Conservation (phyloP, 2,888 invertebrate species). For the Drosophila villosipedis region DNA sequence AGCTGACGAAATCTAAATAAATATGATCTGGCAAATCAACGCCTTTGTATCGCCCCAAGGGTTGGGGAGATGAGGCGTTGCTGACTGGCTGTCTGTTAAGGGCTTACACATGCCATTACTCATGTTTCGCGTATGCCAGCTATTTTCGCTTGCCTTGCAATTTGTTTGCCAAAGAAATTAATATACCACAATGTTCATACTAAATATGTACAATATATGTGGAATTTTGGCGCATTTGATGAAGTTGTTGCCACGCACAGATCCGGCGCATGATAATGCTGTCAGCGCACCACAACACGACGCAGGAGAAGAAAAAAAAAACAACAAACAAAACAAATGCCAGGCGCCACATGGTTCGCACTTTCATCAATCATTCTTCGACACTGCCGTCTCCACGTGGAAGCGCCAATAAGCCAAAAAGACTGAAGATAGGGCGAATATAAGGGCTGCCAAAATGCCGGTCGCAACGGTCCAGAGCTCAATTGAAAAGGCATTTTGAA, state of each 20-base stretch:
- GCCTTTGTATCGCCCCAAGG: constrained; percentile 31
- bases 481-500: constrained; percentile 82
- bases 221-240: constrained; percentile 49
- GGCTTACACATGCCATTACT: constrained; percentile 54
- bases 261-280: constrained; percentile 48
- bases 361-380: constrained; percentile 71
- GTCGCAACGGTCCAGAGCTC: constrained; percentile 57
- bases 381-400: constrained; percentile 18
- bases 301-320: background rate
- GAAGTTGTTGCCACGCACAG: constrained; percentile 48
- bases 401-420: constrained; percentile 40
- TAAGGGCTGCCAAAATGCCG: constrained; percentile 44
- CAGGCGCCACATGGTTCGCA: constrained; percentile 17
- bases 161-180: constrained; percentile 40
- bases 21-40: constrained; percentile 78
- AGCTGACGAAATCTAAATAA: constrained; percentile 65
- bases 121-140: constrained; percentile 37
- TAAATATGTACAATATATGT: constrained; percentile 19
- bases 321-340: background rate
- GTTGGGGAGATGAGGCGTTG: constrained; percentile 3
- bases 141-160: constrained; percentile 16
- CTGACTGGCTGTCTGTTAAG: constrained; percentile 27
- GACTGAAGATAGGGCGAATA: background rate
- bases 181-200: constrained; percentile 17
- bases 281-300: constrained; percentile 50